Base-by-base conservation (phyloP, 2,113 vertebrate species). In the Ceyx melanurus region DNA sequence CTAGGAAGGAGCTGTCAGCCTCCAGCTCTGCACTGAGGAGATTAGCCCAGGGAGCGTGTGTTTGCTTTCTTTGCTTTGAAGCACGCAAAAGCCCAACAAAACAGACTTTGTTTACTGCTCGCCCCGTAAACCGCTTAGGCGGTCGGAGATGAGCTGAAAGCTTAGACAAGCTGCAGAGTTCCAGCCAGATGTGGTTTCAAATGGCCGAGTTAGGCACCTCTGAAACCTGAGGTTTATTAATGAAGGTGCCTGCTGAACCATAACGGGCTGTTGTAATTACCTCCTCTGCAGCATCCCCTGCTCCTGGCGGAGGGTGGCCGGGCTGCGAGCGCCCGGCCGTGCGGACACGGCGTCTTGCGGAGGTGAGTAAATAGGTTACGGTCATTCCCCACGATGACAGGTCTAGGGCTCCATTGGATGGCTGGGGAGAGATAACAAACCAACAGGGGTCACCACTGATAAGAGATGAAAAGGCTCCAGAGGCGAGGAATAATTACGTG, bases 201-300 rank as follows among this genome's bases (percentile, higher is more conserved):
- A 58, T 48, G 75, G 91, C 92, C 6, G 31, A 92, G 76, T 66
- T 53, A 58, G 91, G 89, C 94, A 91, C 91, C 77, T 92, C 92
- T 91, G 95, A 92, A 96, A 92, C 87, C 82, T 22, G 84, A 93
- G 94, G 89, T 54, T 94, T 68, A 86, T 93, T 96, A 92, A 94
- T 94, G 92, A 92, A 89, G 89, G 89, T 74, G 91, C 75, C 84
- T 4, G 35, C 88, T 96, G 94, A 83, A 93, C 94, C 95, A 19
- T 76, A 94, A 83, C 87, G 9, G 53, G 91, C 88, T 92, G 91
- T 5, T 77, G 95, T 89, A 94, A 96, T 95, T 87, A 93, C 84
- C 86, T 76, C 58, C 13, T 5, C 72, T 1, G 1, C 82, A 67
- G 60, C 82, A 71, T 72, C 86, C 67, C 77, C 74, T 9, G 33